phyloP scores from a whole-genome alignment of 2,113 vertebrate species.

The Phoenicopterus ruber region DNA sequence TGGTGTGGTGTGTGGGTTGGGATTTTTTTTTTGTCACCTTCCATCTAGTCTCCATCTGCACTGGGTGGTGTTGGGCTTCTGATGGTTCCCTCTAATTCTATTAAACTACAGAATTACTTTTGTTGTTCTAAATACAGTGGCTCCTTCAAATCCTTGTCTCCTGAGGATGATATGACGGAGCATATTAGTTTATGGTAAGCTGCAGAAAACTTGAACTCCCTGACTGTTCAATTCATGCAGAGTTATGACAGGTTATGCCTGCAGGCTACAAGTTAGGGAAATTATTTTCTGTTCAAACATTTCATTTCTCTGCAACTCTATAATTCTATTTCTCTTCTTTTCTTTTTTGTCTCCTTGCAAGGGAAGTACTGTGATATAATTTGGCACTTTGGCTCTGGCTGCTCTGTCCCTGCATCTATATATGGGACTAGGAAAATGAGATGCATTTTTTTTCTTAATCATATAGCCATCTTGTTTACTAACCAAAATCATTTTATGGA shows the following conservation, averaged over 20 bases:
- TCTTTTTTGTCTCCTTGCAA: not conserved
- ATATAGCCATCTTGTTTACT: conserved; percentile 38
- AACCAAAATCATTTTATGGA: conserved; percentile 35
- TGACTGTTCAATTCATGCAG: conserved; percentile 62
- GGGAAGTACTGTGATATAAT: not conserved
- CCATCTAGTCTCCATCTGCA: not conserved
- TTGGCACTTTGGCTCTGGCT: not conserved
- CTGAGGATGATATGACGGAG: conserved; percentile 46
- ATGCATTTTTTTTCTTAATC: conserved; percentile 32
- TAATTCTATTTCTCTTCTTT: conserved; percentile 40
- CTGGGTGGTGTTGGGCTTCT: not conserved
- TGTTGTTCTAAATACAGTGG: conserved; percentile 26
- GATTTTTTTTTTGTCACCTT: conserved; percentile 12
- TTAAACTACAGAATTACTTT: conserved; percentile 14
- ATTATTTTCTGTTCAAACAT: conserved; percentile 75
- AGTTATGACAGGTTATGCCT: conserved; percentile 67
- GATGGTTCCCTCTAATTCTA: not conserved
- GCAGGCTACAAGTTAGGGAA: conserved; percentile 65
- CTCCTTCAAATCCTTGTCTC: conserved; percentile 46
- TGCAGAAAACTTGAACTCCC: conserved; percentile 63
- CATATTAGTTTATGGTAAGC: conserved; percentile 64
- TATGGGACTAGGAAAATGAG: not conserved
- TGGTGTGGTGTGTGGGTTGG: not conserved
- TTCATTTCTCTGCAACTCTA: conserved; percentile 61
- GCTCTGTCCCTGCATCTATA: not conserved